These are phyloP conservation scores for Rhinoderma darwinii DNA, from an alignment of 2,113 vertebrate genomes.

Conservation along the genomic window DNA sequence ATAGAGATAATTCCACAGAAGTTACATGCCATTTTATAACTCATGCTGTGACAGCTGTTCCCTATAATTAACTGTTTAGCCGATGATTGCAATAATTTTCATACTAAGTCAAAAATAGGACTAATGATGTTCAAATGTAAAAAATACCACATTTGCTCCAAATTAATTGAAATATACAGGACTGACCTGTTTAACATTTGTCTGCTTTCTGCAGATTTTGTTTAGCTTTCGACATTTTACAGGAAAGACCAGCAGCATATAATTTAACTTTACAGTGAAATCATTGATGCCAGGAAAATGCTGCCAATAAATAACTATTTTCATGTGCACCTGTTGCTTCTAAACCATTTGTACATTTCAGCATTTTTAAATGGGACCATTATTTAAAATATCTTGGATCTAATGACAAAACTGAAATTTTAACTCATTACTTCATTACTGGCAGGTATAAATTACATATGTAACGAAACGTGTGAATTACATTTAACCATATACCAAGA, in stretches of 20 bases:
- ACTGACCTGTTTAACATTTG: not conserved
- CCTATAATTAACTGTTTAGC: slow-evolving; percentile 35
- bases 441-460: not conserved
- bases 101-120: slow-evolving; percentile 10
- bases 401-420: not conserved
- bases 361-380: not conserved
- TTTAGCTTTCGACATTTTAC: not conserved
- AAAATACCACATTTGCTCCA: slow-evolving; percentile 2
- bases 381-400: not conserved
- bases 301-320: not conserved
- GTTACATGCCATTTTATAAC: slow-evolving; percentile 16
- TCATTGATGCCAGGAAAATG: not conserved
- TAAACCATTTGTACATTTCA: not conserved
- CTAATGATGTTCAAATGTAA: slow-evolving; percentile 15
- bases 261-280: slow-evolving; percentile 8
- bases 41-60: slow-evolving; percentile 30
- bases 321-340: not conserved
- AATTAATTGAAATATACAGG: not conserved
- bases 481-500: not conserved
- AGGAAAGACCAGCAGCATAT: not conserved
- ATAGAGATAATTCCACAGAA: slow-evolving; percentile 32
- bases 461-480: not conserved
- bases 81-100: slow-evolving; percentile 25
- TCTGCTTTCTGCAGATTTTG: not conserved
- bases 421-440: not conserved